These are phyloP conservation scores for Galleria mellonella DNA, from an alignment of 1,140 invertebrate species.

Conservation along the genomic window DNA sequence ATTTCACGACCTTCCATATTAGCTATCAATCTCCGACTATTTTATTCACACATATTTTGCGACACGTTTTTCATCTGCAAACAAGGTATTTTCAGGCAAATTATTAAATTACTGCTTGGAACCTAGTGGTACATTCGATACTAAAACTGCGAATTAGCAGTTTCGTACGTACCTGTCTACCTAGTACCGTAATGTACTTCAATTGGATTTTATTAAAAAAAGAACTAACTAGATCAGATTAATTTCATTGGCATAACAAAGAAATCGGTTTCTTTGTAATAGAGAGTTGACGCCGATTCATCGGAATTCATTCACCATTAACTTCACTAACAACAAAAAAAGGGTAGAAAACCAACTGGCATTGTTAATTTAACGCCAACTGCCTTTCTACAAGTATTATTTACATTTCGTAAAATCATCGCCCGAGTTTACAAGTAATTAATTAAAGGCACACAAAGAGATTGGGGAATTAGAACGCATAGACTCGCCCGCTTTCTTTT, in stretches of 20 bases:
- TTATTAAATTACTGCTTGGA: too few relatives aligned
- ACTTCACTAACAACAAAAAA: slow-evolving; percentile 24
- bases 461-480: slow-evolving; percentile 19
- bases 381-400: slow-evolving; percentile 57
- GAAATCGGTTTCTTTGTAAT: slow-evolving; percentile 43
- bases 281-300: slow-evolving; percentile 26
- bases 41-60: too few relatives aligned
- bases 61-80: too few relatives aligned
- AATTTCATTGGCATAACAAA: slow-evolving; percentile 29
- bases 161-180: too few relatives aligned
- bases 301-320: slow-evolving; percentile 34
- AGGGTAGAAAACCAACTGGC: slow-evolving; percentile 44
- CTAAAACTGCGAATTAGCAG: too few relatives aligned
- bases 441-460: slow-evolving; percentile 59
- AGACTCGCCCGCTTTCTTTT: slow-evolving; percentile 17
- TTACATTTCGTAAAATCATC: slow-evolving; percentile 68
- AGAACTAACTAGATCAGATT: neutral
- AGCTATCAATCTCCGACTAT: too few relatives aligned
- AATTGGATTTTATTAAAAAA: too few relatives aligned
- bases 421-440: slow-evolving; percentile 68
- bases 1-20: too few relatives aligned
- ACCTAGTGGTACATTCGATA: too few relatives aligned
- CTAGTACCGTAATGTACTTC: too few relatives aligned
- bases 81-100: too few relatives aligned
- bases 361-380: slow-evolving; percentile 52